Evolutionary conservation across 2,797 vertebrate genomes (phyloP).

Genomic region (Hoplostethus mediterraneus): DNA sequence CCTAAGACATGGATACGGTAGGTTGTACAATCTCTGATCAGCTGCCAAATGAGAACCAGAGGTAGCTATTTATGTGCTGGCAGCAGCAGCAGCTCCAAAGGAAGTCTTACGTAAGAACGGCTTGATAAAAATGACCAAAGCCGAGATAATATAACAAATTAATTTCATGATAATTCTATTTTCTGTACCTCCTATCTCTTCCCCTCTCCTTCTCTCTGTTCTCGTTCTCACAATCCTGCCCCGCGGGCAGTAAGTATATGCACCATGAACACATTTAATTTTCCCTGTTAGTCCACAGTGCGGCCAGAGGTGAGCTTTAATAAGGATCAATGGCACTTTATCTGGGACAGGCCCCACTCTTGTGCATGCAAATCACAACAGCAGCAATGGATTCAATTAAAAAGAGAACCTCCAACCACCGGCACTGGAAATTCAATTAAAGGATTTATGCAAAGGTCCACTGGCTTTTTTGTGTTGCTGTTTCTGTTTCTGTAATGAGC

Average conservation of each 20-base stretch:
- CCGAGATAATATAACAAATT: conserved; percentile 86
- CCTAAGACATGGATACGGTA: background rate
- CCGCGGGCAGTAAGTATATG: conserved; percentile 92
- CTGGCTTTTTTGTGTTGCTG: conserved; percentile 92
- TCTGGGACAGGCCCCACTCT: conserved; percentile 96
- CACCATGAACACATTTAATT: conserved; percentile 98
- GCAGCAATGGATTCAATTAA: conserved; percentile 99
- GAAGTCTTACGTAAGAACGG: conserved; percentile 37
- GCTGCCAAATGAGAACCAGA: conserved; percentile 33
- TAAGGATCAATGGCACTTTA: conserved; percentile 99
- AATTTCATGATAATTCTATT: conserved; percentile 88
- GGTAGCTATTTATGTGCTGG: conserved; percentile 32
- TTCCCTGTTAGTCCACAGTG: conserved; percentile 96
- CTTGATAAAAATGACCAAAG: conserved; percentile 63
- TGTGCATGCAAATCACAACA: conserved; percentile 95
- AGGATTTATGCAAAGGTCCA: conserved; percentile 99
- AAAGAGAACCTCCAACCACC: conserved; percentile 96
- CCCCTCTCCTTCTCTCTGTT: conserved; percentile 56
- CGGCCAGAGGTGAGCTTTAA: conserved; percentile 99
- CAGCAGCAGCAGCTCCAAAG: conserved; percentile 13
- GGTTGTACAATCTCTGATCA: conserved; percentile 17
- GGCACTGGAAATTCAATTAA: conserved; percentile 99
- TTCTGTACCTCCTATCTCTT: conserved; percentile 50
- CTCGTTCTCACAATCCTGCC: conserved; percentile 86
- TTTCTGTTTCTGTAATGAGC: conserved; percentile 99